Evolutionary conservation across 2,888 invertebrate genomes (phyloP).

Genomic region (Pterostichus madidus): DNA sequence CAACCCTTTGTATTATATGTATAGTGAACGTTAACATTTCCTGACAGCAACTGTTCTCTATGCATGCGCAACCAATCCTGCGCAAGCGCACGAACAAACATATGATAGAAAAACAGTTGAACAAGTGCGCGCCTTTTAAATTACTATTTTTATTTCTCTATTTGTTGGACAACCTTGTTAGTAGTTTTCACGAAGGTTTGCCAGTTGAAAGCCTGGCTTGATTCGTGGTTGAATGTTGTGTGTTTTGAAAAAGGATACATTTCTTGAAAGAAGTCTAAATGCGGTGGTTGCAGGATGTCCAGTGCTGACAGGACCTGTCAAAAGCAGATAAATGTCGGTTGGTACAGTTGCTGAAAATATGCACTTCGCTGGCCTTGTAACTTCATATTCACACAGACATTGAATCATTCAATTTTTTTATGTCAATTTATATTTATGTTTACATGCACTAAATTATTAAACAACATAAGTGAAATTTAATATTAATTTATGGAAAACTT

Average conservation of each 20-base stretch:
- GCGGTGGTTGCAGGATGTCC: conserved; percentile 99
- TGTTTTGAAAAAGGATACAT: conserved; percentile 91
- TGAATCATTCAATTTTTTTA: neutral
- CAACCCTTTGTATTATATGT: conserved; percentile 45
- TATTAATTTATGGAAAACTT: no score
- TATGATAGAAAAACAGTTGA: neutral
- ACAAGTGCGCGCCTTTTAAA: conserved; percentile 22
- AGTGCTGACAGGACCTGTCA: conserved; percentile 97
- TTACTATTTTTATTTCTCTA: neutral
- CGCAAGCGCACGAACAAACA: neutral
- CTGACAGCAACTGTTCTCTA: conserved; percentile 13
- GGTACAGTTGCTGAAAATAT: conserved; percentile 5
- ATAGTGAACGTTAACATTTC: conserved; percentile 29
- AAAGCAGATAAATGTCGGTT: conserved; percentile 71
- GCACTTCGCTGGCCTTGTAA: conserved; percentile 25
- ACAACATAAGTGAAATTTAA: no score
- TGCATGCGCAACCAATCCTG: neutral
- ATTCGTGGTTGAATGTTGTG: neutral
- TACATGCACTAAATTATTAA: no score
- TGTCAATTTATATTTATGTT: neutral
- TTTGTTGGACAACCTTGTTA: no score
- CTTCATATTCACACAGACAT: conserved; percentile 18
- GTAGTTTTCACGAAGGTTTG: no score
- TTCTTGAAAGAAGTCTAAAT: conserved; percentile 99
- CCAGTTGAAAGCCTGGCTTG: neutral